Base-by-base conservation (phyloP, 2,888 invertebrate genomes). In the Poecilobothrus nobilitatus region DNA sequence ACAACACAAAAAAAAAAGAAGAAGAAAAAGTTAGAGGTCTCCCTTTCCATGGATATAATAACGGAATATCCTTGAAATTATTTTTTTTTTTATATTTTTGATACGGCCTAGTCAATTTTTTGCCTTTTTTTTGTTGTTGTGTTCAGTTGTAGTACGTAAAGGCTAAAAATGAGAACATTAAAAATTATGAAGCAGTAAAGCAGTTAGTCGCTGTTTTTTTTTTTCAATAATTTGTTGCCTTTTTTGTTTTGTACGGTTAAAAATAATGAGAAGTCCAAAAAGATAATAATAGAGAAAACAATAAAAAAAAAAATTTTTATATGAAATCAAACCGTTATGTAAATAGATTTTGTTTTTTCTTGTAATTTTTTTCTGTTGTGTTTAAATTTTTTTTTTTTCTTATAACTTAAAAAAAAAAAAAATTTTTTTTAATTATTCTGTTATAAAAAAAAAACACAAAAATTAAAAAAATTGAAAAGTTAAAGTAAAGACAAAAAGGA, bases 311-410 rank as follows among this genome's bases (percentile, higher is more conserved):
- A 53, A 53, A 53, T 15, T 4, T 27, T 27, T 12, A 6, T 53
- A 53, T 53, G 18, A 53, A 53, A 53, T 53, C 53, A 53, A 53
- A 53, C 53, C 18, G 53, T 53, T 53, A 53, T 53, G 53, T 53
- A 53, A 53, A 53, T 53, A 6, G 53, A 53, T 53, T 53, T 53
- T 53, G 9, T 53, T 18, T 53, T 4, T 53, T 53, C 7, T 41
- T n/a, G n/a, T n/a, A n/a, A n/a, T n/a, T n/a, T n/a, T n/a, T n/a
- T n/a, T n/a, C n/a, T n/a, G n/a, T n/a, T n/a, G n/a, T n/a, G n/a
- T n/a, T n/a, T n/a, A n/a, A 41, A 15, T 41, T 41, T 41, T 41
- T 41, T 41, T 41, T 41, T 41, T 41, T 41, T 41, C 7, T 41
- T 41, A 5, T 41, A 41, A 15, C 9, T 41, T 41, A 5, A 9